phyloP scores from a whole-genome alignment of 2,888 invertebrate species.

The Machimus rusticus region DNA sequence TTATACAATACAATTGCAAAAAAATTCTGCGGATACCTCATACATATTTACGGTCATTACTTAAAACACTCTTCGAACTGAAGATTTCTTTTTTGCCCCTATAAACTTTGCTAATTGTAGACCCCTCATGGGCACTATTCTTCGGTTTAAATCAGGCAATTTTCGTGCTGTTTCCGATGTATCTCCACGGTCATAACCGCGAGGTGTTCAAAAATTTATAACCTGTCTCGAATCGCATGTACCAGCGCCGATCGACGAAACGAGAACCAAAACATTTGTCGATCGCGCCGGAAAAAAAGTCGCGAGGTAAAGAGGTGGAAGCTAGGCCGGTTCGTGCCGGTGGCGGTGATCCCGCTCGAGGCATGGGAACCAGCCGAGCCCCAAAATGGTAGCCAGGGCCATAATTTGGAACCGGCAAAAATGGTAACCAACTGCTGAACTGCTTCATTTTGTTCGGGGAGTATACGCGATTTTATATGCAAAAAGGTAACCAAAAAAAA shows the following conservation, averaged over 20 bases:
- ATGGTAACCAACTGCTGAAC: neutral
- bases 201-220: neutral
- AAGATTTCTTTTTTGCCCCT: neutral
- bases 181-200: neutral
- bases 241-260: neutral
- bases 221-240: neutral
- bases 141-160: neutral
- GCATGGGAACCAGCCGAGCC: neutral
- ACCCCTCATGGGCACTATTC: neutral
- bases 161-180: neutral
- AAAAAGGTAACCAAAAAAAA: neutral
- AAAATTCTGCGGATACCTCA: no score
- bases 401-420: constrained; percentile 8
- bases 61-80: neutral
- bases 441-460: neutral
- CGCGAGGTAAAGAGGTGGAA: neutral
- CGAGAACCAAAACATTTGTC: neutral
- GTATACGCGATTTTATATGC: neutral
- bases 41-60: neutral
- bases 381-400: neutral
- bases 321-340: neutral
- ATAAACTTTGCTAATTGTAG: neutral
- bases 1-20: no score
- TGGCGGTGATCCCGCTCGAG: neutral
- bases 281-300: neutral